Base-by-base conservation (phyloP, 2,797 vertebrate species). In the Helicolenus hilgendorfi region DNA sequence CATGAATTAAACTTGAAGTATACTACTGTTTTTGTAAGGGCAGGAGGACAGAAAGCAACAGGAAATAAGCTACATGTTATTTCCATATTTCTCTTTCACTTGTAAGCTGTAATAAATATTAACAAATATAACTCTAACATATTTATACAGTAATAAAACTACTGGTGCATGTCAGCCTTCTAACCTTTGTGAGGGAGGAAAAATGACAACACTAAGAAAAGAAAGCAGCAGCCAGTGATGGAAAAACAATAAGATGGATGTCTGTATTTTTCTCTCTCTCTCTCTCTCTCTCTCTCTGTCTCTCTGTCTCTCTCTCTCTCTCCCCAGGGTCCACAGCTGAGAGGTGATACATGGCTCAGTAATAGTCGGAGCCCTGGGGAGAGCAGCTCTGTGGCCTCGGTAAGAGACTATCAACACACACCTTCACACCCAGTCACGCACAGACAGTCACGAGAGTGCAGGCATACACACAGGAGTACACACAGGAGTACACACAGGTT, bases 321-420 rank as follows among this genome's bases (percentile, higher is more conserved):
- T 36, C 88, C 79, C 82, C 82, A 29, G 91, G 87, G 78, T 79
- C 69, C 78, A 62, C 78, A 83, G 86, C 90, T 80, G 89, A 91
- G 88, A 88, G 77, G 89, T 70, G 89, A 92, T 87, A 79, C 89
- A 90, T 87, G 85, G 77, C 79, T 92, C 81, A 35, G 78, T 95
- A 92, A 96, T 92, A 90, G 91, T 77, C 53, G 29, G 88, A 83
- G 88, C 89, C 90, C 92, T 31, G 85, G 87, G 94, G 94, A 86
- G 26, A 65, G 85, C 82, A 8, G 82, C 92, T 89, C 79, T 4
- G 86, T 95, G 94, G 92, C 95, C 91, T 92, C 76, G 86, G 86
- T 92, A 84, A 94, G 84, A 96, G 87, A 91, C 91, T 89, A 86
- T 91, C 86, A 91, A 89, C 76, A 49, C 29, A 62, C 77, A 80